These are phyloP conservation scores for Laterallus jamaicensis DNA, from an alignment of 2,113 vertebrate genomes.

Conservation along the genomic window DNA sequence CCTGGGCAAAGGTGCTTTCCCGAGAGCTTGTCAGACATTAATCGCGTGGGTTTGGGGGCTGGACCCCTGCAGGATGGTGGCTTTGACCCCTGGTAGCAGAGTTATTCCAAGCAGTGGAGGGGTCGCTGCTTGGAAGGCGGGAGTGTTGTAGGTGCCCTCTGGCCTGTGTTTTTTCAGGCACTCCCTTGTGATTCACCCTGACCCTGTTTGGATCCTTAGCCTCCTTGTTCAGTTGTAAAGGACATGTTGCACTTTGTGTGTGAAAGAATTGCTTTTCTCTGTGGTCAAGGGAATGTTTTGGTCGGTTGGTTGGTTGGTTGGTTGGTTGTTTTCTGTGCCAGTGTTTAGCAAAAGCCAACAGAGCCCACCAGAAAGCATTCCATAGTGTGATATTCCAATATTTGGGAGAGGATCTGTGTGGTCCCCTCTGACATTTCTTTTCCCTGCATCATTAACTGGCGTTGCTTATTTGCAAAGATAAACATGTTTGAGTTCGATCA, in stretches of 20 bases:
- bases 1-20: background rate
- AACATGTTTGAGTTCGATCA: background rate
- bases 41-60: rapidly evolving
- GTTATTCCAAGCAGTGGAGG: background rate
- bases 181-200: background rate
- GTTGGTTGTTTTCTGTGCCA: background rate
- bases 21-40: background rate
- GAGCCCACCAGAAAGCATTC: background rate
- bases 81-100: background rate
- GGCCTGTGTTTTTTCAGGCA: background rate
- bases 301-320: background rate
- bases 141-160: rapidly evolving
- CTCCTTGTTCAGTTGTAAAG: background rate
- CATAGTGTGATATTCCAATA: background rate
- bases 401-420: background rate
- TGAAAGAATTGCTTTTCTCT: background rate
- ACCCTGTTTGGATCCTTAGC: background rate
- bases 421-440: background rate
- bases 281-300: background rate
- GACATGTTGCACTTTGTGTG: background rate
- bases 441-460: background rate
- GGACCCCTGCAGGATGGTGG: background rate
- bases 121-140: background rate
- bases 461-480: background rate
- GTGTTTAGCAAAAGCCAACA: background rate